Conservation (phyloP, 2,113 vertebrate genomes). For the Ceyx margarethae region DNA sequence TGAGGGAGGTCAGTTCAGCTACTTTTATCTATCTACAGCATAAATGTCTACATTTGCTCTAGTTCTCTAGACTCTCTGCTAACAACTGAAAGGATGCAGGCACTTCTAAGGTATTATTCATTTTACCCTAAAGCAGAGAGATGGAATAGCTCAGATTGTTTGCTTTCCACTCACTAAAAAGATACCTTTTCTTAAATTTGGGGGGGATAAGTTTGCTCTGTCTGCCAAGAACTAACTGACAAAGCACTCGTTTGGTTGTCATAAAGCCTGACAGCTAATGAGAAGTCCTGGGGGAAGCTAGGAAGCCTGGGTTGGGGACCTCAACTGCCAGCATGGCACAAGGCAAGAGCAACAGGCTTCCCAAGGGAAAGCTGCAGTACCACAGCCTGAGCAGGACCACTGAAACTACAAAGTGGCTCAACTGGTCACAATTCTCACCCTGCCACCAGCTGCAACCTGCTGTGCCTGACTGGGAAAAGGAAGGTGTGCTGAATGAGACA, state of each 20-base stretch:
- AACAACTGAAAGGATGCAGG: background rate
- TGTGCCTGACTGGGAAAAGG: background rate
- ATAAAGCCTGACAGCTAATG: background rate
- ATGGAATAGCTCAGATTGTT: background rate
- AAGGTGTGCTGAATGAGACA: background rate
- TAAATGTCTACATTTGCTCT: background rate
- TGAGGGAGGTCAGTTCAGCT: background rate
- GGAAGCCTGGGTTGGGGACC: background rate
- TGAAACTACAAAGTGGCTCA: background rate
- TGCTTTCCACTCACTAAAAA: background rate
- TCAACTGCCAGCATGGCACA: fast-evolving
- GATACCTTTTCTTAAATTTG: background rate
- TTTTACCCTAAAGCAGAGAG: background rate
- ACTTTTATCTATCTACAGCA: background rate
- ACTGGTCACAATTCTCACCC: background rate
- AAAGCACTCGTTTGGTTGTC: background rate
- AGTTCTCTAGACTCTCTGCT: background rate
- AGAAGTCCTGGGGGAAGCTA: background rate
- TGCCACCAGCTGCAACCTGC: background rate
- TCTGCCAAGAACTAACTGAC: background rate
- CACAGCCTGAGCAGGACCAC: background rate
- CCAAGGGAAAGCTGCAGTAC: background rate
- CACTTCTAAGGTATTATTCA: background rate
- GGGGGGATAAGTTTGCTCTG: background rate
- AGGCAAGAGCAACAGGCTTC: fast-evolving